These are phyloP conservation scores for Lytechinus pictus DNA, from an alignment of 35 echinoderm and acorn worm species.

Conservation along the genomic window DNA sequence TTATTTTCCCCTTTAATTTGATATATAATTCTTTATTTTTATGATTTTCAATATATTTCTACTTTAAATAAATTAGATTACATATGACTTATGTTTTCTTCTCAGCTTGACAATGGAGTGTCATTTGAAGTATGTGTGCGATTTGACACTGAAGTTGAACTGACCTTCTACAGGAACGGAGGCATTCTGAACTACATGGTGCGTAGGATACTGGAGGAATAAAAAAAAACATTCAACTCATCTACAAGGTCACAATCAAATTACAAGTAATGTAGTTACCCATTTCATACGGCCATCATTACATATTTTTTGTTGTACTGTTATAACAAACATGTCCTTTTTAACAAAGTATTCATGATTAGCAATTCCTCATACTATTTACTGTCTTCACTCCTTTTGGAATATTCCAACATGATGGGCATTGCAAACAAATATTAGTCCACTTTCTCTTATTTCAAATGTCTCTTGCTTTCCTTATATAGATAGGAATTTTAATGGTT, in stretches of 20 bases:
- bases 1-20: too few relatives aligned
- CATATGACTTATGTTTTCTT: neutral
- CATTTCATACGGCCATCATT: neutral
- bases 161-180: constrained; percentile 89
- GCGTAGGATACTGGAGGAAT: constrained; percentile 56
- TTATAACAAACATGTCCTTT: neutral
- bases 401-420: too few relatives aligned
- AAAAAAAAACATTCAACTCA: neutral
- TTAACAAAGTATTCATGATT: neutral
- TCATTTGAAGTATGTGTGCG: constrained; percentile 79
- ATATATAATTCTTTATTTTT: too few relatives aligned
- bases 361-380: neutral
- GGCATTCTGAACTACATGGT: constrained; percentile 99
- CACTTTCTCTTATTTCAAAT: too few relatives aligned
- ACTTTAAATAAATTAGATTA: neutral
- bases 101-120: constrained; percentile 67
- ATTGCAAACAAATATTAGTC: too few relatives aligned
- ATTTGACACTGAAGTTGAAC: constrained; percentile 97
- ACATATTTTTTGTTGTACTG: neutral
- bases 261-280: neutral
- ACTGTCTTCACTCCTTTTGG: neutral
- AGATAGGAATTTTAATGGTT: too few relatives aligned
- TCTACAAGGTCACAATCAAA: neutral
- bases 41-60: too few relatives aligned
- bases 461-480: too few relatives aligned